Evolutionary conservation across 2,888 invertebrate genomes (phyloP), one percentile per base, ranked within the genome.

Genomic region (Platerodrilus igneus): DNA sequence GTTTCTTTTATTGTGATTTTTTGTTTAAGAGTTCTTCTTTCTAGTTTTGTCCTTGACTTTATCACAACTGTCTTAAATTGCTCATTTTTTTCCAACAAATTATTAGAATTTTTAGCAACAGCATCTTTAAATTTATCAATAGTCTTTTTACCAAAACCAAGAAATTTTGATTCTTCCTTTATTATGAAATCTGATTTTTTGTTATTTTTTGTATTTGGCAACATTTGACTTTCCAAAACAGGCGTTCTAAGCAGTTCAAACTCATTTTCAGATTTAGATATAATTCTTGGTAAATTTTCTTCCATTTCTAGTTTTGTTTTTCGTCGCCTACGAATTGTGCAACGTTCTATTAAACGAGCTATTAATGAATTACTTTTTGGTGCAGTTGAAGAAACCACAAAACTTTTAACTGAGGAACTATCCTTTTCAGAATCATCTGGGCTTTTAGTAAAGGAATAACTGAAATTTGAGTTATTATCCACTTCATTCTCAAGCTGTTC

Each of bases 1-100:
- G 88, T 86, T 68, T 88, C 86, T 51, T 85, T 80, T 25, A 87
- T 86, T 2, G 85, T 83, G 23, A 85, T 85, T 55, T 83, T 73
- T 58, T 83, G 82, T 63, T 86, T 84, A 50, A 78, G 63, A 10
- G 81, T 75, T 55, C 83, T 73, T 28, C 83, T 84, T 61, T 86
- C 85, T 18, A 81, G 84, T 55, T 86, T 73, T 10, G 86, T 86
- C 55, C 86, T 74, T 27, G 84, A 78, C 59, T 83, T 81, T 41
- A 86, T 59, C 30, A 86, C 79, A 18, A 84, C 76, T 0, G 86
- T 81, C 17, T 82, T 74, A 56, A 86, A 84, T 63, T 76, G 69
- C 63, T 77, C 76, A 9, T 74, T 74, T 22, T 76, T 73, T 46
- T 73, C 75, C 30, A 76, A 69, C 37, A 79, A 62, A 14, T 75